Percentiles rank a stretch among this genome's conserved stretches.
These are phyloP conservation scores for Epizoanthus rinbou DNA, from an alignment of 92 coral and sea anemone species.

Conservation along the genomic window DNA sequence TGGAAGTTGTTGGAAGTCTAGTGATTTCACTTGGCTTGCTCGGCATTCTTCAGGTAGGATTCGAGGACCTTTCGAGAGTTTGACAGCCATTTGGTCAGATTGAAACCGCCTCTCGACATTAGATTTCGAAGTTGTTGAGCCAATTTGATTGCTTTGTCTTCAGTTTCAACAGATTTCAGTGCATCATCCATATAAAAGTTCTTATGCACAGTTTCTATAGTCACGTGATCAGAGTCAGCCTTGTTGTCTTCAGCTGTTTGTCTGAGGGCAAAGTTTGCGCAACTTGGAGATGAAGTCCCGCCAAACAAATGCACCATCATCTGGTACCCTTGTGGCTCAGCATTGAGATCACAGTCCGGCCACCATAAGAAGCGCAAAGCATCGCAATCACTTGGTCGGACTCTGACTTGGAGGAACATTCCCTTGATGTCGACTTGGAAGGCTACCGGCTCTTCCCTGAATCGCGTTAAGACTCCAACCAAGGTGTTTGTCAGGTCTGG, in stretches of 20 bases:
- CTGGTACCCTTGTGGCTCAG: conserved; percentile 46
- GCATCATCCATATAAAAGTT: conserved; percentile 60
- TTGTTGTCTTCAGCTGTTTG: conserved; percentile 50
- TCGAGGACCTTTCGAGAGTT: conserved; percentile 23
- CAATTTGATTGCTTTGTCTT: conserved; percentile 42
- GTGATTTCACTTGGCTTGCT: conserved; percentile 33
- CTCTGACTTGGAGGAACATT: conserved; percentile 48
- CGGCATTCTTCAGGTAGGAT: conserved; percentile 37
- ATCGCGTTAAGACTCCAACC: conserved; percentile 47
- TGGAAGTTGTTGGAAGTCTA: conserved; percentile 33
- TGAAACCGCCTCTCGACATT: conserved; percentile 37
- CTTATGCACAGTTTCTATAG: conserved; percentile 34
- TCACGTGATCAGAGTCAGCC: conserved; percentile 30
- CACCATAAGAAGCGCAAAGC: conserved; percentile 59
- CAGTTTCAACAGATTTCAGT: conserved; percentile 43
- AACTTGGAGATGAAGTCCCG: conserved; percentile 52
- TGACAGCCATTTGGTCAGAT: conserved; percentile 38
- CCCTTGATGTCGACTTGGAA: conserved; percentile 49
- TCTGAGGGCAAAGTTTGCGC: conserved; percentile 50
- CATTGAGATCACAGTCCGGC: conserved; percentile 44
- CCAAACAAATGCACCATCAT: conserved; percentile 55
- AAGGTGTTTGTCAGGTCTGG: conserved; percentile 47
- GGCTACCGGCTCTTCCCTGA: conserved; percentile 45
- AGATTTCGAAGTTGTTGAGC: conserved; percentile 30
- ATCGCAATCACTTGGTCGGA: conserved; percentile 35